Conservation (phyloP, 2,888 invertebrate genomes). For the Gymnoscelis rufifasciata region DNA sequence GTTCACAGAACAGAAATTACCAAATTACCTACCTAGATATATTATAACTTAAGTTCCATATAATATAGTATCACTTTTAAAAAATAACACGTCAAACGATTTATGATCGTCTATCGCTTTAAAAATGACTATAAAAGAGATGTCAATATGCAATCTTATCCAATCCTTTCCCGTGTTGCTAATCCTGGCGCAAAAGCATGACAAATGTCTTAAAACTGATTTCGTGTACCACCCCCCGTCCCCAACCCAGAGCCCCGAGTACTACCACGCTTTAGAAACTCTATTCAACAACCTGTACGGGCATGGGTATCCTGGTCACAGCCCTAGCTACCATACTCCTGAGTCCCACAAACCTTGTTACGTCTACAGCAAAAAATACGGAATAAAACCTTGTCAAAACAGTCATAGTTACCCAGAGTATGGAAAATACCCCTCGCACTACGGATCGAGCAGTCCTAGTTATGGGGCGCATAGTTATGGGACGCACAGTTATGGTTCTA, state of each 20-base stretch:
- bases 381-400: constrained; percentile 14
- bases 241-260: constrained; percentile 64
- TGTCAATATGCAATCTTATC: constrained; percentile 57
- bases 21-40: too few species aligned
- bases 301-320: constrained; percentile 25
- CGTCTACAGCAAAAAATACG: constrained; percentile 14
- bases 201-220: constrained; percentile 59
- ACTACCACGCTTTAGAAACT: constrained; percentile 63
- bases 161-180: constrained; percentile 64
- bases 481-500: constrained; percentile 12
- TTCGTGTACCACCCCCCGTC: constrained; percentile 61
- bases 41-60: too few species aligned
- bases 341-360: constrained; percentile 9
- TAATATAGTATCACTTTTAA: too few species aligned
- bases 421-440: neutral
- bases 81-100: too few species aligned
- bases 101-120: too few species aligned
- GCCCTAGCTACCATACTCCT: constrained; percentile 3
- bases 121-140: constrained; percentile 60
- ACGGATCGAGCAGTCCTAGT: constrained; percentile 11
- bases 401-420: neutral
- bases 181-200: constrained; percentile 62
- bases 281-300: constrained; percentile 52
- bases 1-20: neutral
- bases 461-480: constrained; percentile 14